Conservation (phyloP, 2,888 invertebrate genomes). For the Salticus scenicus region DNA sequence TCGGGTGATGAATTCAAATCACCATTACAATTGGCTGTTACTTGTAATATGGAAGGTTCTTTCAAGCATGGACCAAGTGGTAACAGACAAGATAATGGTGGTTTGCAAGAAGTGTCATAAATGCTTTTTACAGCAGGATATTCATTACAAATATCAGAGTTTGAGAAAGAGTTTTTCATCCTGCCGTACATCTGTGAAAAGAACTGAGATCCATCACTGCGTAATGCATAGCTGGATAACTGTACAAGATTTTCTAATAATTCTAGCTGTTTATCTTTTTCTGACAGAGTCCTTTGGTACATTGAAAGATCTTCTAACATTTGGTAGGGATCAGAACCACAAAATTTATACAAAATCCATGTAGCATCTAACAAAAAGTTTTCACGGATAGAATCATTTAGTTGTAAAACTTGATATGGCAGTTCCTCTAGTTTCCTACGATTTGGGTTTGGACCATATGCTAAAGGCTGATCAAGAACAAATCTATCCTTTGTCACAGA, state of each 20-base stretch:
- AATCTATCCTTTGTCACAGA: conserved; percentile 48
- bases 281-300: conserved; percentile 72
- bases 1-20: conserved; percentile 31
- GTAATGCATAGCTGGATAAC: conserved; percentile 83
- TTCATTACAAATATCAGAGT: conserved; percentile 66
- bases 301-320: conserved; percentile 68
- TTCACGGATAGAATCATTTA: conserved; percentile 79
- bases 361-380: conserved; percentile 84
- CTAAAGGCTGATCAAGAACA: conserved; percentile 63
- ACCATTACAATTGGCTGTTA: conserved; percentile 37
- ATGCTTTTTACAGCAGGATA: conserved; percentile 67
- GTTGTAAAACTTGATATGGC: conserved; percentile 77
- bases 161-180: conserved; percentile 75
- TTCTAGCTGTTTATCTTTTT: conserved; percentile 72
- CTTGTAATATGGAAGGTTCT: conserved; percentile 45
- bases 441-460: conserved; percentile 77
- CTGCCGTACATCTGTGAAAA: conserved; percentile 82
- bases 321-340: conserved; percentile 76
- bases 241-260: conserved; percentile 82
- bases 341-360: conserved; percentile 88
- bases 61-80: conserved; percentile 77
- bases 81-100: conserved; percentile 80
- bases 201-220: conserved; percentile 88
- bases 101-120: conserved; percentile 59
- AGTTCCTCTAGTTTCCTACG: conserved; percentile 87